Conservation (phyloP, 2,113 vertebrate species). For the Thunnus thynnus region DNA sequence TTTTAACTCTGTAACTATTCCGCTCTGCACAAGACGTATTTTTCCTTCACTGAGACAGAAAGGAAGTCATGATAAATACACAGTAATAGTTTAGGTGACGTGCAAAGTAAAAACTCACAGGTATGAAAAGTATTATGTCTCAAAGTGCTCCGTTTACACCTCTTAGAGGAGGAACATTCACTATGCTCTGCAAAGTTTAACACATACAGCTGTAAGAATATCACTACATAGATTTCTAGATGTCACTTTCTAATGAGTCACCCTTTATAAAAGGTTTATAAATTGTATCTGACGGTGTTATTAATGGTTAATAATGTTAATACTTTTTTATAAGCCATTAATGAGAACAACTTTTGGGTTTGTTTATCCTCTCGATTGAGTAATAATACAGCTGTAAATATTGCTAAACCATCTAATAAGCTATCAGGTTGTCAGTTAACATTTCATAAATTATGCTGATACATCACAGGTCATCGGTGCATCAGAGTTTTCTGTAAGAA, state of each 20-base stretch:
- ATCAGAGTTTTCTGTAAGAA: too few species aligned
- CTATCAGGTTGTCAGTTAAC: neutral
- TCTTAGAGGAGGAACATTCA: constrained; percentile 1
- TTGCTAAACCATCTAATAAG: neutral
- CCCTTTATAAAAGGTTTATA: neutral
- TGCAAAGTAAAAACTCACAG: neutral
- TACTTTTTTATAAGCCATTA: neutral
- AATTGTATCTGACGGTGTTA: neutral
- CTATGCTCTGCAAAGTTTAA: neutral
- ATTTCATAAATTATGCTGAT: too few species aligned
- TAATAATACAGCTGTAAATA: neutral
- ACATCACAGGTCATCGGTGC: too few species aligned
- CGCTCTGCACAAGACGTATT: neutral
- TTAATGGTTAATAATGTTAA: neutral
- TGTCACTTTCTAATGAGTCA: neutral
- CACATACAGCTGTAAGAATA: neutral
- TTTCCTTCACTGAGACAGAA: constrained; percentile 7
- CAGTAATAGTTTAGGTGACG: neutral
- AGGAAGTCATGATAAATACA: constrained; percentile 2
- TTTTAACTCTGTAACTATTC: constrained; percentile 2
- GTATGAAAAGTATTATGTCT: constrained; percentile 14
- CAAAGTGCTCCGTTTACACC: constrained; percentile 30
- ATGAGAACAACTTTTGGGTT: neutral
- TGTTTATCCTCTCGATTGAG: neutral
- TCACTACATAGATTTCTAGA: neutral